Base-by-base conservation (phyloP, 2,888 invertebrate species). In the Cheilosia vernalis region DNA sequence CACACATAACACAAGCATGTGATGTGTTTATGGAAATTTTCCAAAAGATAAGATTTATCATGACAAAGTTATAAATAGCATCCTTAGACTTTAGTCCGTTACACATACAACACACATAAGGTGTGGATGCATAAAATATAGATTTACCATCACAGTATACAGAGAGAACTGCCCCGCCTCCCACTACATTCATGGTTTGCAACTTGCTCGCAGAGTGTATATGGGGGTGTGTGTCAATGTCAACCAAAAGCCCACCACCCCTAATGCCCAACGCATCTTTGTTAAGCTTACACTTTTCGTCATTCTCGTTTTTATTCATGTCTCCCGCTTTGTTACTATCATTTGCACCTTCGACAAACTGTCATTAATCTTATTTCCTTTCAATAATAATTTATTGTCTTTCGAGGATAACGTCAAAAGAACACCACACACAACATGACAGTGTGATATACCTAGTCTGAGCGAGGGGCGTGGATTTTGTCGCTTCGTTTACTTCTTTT, bases 261-360 rank as follows among this genome's bases (percentile, higher is more conserved):
- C 21, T 40, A 27, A 27, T 6, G 27, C 27, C 27, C 40, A 61
- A 81, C 81, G 76, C 76, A 81, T 72, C 66, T 67, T 64, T 76
- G 76, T 81, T 76, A 72, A 85, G 85, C 70, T 81, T 67, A 60
- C 84, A 60, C 84, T 77, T 77, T 81, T 85, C 85, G 85, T 85
- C 85, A 85, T 85, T 81, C 66, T 58, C 70, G 73, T 81, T 85
- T 81, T 85, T 85, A 85, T 85, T 77, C 81, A 77, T 85, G 77
- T 85, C 76, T 24, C 55, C 55, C 85, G 80, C 81, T 81, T 85
- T 85, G 85, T 85, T 85, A 85, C 85, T 77, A 85, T 81, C 85
- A 85, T 81, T 85, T 85, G 85, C 85, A 85, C 85, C 85, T 85
- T 85, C 85, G 85, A 85, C 85, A 85, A 81, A 85, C 85, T 81